Evolutionary conservation across 2,113 vertebrate genomes (phyloP).

Genomic region (Mustelus asterias): DNA sequence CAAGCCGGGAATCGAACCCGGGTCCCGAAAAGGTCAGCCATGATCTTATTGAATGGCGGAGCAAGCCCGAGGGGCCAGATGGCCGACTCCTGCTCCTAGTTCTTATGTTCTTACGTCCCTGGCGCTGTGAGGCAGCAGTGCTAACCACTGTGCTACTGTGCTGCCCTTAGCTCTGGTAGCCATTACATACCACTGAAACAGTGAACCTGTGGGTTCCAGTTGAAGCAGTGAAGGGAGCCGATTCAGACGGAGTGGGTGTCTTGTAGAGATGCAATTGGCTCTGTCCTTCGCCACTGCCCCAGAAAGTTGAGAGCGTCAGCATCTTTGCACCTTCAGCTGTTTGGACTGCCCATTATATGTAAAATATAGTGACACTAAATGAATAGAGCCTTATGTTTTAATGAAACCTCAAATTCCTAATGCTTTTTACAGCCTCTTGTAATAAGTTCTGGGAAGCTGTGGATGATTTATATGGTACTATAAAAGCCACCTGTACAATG

Average conservation of each 20-base stretch:
- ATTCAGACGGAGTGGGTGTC: background rate
- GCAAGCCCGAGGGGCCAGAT: too few relatives aligned
- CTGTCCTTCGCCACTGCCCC: background rate
- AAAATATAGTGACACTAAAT: slow-evolving; percentile 28
- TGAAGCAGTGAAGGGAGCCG: background rate
- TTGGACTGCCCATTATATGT: slow-evolving; percentile 6
- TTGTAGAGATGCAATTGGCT: background rate
- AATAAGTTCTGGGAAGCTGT: background rate
- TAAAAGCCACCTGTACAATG: slow-evolving; percentile 7
- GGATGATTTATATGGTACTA: background rate
- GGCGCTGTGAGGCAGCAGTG: too few relatives aligned
- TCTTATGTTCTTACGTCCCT: too few relatives aligned
- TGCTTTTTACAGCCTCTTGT: slow-evolving; percentile 14
- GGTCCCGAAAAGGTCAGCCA: too few relatives aligned
- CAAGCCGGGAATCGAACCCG: too few relatives aligned
- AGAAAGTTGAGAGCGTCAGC: background rate
- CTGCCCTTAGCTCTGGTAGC: background rate
- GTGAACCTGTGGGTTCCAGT: background rate
- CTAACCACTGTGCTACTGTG: too few relatives aligned
- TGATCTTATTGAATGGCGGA: too few relatives aligned
- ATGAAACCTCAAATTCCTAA: slow-evolving; percentile 34
- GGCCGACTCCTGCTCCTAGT: too few relatives aligned
- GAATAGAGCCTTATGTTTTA: slow-evolving; percentile 25
- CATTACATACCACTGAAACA: background rate
- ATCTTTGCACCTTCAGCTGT: slow-evolving; percentile 3